Conservation (phyloP, 2,797 vertebrate genomes). For the Sebastiscus tertius region DNA sequence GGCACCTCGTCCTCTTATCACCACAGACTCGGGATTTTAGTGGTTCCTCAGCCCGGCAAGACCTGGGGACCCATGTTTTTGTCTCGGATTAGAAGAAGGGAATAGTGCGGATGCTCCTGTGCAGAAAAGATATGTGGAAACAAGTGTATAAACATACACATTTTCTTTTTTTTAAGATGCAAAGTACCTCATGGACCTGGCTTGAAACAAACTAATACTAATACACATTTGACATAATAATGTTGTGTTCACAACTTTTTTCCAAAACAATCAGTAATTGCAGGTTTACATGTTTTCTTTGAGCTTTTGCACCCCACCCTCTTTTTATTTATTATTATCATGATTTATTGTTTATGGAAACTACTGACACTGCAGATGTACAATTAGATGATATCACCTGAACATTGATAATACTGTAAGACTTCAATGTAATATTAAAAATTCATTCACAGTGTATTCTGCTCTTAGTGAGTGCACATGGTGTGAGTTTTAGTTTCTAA, state of each 20-base stretch:
- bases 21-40: constrained; percentile 84
- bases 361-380: not conserved
- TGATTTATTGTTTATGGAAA: constrained; percentile 5
- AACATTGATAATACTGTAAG: not conserved
- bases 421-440: not conserved
- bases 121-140: not conserved
- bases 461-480: not conserved
- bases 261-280: not conserved
- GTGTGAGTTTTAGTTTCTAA: not conserved
- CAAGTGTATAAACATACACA: not conserved
- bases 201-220: not conserved
- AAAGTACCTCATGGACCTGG: not conserved
- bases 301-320: not conserved
- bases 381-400: not conserved
- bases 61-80: constrained; percentile 97
- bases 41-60: constrained; percentile 88
- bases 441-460: not conserved
- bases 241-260: not conserved
- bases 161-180: not conserved
- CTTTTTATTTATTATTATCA: constrained; percentile 9
- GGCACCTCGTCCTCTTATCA: constrained; percentile 18
- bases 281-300: not conserved
- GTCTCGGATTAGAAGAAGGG: constrained; percentile 86
- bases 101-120: constrained; percentile 25
- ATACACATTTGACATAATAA: not conserved